Base-by-base conservation (phyloP, 2,797 vertebrate species). In the Trichosurus vulpecula region DNA sequence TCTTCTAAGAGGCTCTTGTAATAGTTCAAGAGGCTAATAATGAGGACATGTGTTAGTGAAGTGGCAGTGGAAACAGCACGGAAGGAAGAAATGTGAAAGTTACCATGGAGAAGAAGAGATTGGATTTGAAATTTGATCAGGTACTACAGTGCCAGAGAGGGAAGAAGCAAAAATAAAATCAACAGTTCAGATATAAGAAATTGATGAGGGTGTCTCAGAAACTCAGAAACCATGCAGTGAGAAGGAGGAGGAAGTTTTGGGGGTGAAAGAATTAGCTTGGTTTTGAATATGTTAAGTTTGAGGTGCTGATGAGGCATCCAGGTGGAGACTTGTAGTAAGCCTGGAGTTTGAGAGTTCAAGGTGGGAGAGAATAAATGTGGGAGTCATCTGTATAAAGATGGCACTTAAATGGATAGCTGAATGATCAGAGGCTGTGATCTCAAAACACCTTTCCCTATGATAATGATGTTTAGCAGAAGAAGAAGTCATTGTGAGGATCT, bases 401-500 rank as follows among this genome's bases (percentile, higher is more conserved):
- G 19, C 22, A 81, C 74, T 47, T 81, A 81, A 81, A 81, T 47
- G n/a, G 74, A 41, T 27, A 81, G n/a, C 74, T 81, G 74, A 81
- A 81, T 81, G 12, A 81, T 81, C 22, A 81, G 74, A 81, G 22
- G 41, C 22, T 81, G 74, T 41, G 74, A 81, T 74, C 90, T 91
- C 19, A 92, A 94, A 93, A 94, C 92, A 3, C 90, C 66, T 95
- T 51, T 92, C 74, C 54, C 54, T 93, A 74, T 53, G 74, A 47
- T 81, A 96, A 56, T 91, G 90, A 91, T 92, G 93, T 27, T 91
- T 93, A 55, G 74, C 31, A n/a, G n/a, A n/a, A n/a, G 93, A 90
- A 91, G 96, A 92, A 87, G 92, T 92, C 94, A 93, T n/a, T 92
- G 55, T 94, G 52, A 41, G 29, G 91, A 8, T 53, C 52, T 61